Conservation (phyloP, 2,888 invertebrate species). For the Arge pagana region DNA sequence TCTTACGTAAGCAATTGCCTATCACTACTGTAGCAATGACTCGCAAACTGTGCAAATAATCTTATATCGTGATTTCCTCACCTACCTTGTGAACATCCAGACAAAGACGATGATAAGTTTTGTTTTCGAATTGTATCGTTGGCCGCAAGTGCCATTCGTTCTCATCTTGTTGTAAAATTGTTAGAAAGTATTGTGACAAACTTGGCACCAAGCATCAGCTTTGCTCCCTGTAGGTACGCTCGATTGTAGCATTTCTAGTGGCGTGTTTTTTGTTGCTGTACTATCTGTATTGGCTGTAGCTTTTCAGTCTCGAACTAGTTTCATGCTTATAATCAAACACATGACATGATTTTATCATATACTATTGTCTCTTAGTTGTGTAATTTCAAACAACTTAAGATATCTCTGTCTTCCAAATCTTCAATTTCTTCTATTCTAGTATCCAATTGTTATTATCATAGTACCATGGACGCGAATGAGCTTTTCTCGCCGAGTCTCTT, state of each 20-base stretch:
- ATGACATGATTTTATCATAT: no score
- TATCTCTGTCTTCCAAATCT: constrained; percentile 87
- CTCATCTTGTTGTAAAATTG: constrained; percentile 93
- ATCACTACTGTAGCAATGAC: not conserved
- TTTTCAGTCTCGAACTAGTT: constrained; percentile 83
- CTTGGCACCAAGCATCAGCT: constrained; percentile 75
- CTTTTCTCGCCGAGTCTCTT: constrained; percentile 81
- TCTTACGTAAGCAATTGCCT: not conserved
- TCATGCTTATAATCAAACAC: constrained; percentile 77
- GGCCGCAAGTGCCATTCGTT: constrained; percentile 96
- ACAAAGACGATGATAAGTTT: constrained; percentile 88
- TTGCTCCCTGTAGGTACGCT: constrained; percentile 75
- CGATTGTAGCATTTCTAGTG: constrained; percentile 67
- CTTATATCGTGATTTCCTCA: no score
- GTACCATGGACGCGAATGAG: constrained; percentile 87
- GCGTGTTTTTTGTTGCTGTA: constrained; percentile 62
- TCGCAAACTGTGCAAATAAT: not conserved
- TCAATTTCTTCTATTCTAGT: constrained; percentile 92
- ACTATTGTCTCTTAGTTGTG: constrained; percentile 11
- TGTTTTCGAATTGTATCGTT: constrained; percentile 76
- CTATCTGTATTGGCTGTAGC: constrained; percentile 64
- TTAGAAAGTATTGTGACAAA: constrained; percentile 92
- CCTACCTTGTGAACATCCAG: constrained; percentile 82
- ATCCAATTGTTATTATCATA: constrained; percentile 91
- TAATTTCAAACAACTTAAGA: no score